These are phyloP conservation scores for Entomobrya multifasciata DNA, from an alignment of 2,888 invertebrate genomes.

Conservation along the genomic window DNA sequence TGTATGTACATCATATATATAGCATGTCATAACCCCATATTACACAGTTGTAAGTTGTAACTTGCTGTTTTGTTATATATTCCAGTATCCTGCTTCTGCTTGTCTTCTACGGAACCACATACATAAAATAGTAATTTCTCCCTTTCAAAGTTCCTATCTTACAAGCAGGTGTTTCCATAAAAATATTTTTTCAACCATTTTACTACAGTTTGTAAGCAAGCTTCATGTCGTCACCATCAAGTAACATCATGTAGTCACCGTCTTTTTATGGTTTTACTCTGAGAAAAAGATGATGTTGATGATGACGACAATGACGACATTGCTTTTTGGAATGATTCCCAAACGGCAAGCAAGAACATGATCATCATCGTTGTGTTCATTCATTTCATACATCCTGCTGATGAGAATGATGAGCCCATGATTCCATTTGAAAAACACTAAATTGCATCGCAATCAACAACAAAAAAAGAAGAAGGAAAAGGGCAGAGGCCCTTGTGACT, in stretches of 20 bases:
- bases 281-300: too few species aligned
- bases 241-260: neutral
- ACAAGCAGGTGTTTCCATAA: conserved; percentile 60
- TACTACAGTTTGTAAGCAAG: conserved; percentile 1
- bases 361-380: conserved; percentile 47
- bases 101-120: neutral
- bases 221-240: conserved; percentile 25
- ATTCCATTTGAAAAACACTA: conserved; percentile 67
- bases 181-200: conserved; percentile 43
- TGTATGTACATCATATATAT: neutral
- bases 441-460: conserved; percentile 70
- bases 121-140: conserved; percentile 30
- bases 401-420: conserved; percentile 67
- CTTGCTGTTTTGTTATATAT: neutral
- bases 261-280: conserved; percentile 5
- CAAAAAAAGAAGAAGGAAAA: conserved; percentile 59
- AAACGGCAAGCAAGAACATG: conserved; percentile 53
- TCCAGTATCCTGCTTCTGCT: neutral
- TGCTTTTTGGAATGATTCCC: conserved; percentile 68
- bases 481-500: conserved; percentile 70
- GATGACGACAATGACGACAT: conserved; percentile 23
- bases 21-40: too few species aligned
- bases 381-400: conserved; percentile 56
- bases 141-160: conserved; percentile 40
- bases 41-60: too few species aligned